These are phyloP conservation scores for Muntiacus muntjak DNA, from an alignment of 2,113 vertebrate genomes.

Conservation along the genomic window DNA sequence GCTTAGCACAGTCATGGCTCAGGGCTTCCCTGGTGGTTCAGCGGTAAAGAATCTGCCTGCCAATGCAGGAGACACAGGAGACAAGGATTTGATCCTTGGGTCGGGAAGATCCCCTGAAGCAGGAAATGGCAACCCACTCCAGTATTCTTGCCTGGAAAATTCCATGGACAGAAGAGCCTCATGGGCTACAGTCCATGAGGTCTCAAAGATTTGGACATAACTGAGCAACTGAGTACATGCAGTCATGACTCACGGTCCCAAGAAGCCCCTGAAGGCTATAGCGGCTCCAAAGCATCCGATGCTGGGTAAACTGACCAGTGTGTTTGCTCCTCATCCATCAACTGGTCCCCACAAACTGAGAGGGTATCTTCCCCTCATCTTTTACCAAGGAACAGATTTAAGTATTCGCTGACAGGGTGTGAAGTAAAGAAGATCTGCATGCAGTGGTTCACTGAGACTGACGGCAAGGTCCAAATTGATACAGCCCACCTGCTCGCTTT, in stretches of 20 bases:
- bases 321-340: conserved; percentile 92
- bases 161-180: background rate
- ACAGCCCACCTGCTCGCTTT: conserved; percentile 91
- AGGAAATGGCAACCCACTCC: background rate
- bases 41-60: background rate
- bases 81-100: background rate
- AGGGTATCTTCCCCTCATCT: conserved; percentile 93
- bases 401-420: conserved; percentile 92
- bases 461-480: conserved; percentile 93
- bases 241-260: conserved; percentile 87
- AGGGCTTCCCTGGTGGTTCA: conserved; percentile 68
- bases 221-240: too few species aligned
- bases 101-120: background rate
- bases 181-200: background rate
- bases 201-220: background rate
- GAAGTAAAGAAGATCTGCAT: conserved; percentile 97
- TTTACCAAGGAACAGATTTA: conserved; percentile 94
- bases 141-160: background rate
- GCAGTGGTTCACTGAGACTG: conserved; percentile 94
- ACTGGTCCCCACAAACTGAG: conserved; percentile 94
- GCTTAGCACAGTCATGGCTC: conserved; percentile 75
- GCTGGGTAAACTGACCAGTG: conserved; percentile 92
- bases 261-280: conserved; percentile 93
- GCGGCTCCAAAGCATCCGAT: conserved; percentile 91
- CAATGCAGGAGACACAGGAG: background rate